These are phyloP conservation scores for Bagarius yarrelli DNA, from an alignment of 2,113 vertebrate species.

Conservation along the genomic window DNA sequence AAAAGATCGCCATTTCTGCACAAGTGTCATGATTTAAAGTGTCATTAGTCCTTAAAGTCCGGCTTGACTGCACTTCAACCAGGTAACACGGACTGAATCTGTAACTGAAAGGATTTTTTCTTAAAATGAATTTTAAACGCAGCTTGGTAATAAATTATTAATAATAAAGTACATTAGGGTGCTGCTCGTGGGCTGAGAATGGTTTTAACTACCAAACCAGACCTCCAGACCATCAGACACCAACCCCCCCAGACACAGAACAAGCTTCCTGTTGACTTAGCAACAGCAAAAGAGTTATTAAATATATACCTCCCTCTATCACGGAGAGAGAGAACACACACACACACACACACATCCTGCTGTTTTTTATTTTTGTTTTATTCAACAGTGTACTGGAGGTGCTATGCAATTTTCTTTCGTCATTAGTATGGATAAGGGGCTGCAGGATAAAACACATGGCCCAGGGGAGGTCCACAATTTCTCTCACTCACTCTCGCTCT, in stretches of 20 bases:
- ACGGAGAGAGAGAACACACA: not conserved
- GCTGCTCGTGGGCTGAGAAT: too few species aligned
- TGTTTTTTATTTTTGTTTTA: not conserved
- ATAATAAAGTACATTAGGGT: not conserved
- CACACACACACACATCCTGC: not conserved
- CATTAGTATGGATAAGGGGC: constrained; percentile 28
- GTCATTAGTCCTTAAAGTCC: not conserved
- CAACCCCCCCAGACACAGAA: not conserved
- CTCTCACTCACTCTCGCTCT: not conserved
- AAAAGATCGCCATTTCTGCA: not conserved
- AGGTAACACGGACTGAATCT: not conserved
- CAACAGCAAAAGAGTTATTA: not conserved
- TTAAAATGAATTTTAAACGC: not conserved
- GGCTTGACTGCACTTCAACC: not conserved
- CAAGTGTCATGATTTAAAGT: not conserved
- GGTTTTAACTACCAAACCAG: too few species aligned
- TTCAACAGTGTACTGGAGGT: not conserved
- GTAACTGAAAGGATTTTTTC: not conserved
- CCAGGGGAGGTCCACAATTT: constrained; percentile 7
- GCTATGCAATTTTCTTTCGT: constrained; percentile 11
- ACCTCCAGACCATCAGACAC: too few species aligned
- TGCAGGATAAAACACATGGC: constrained; percentile 12
- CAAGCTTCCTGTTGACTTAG: not conserved
- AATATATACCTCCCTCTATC: not conserved
- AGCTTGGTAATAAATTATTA: not conserved